Conservation (phyloP, 1,140 invertebrate genomes). For the Eupristina koningsbergeri region DNA sequence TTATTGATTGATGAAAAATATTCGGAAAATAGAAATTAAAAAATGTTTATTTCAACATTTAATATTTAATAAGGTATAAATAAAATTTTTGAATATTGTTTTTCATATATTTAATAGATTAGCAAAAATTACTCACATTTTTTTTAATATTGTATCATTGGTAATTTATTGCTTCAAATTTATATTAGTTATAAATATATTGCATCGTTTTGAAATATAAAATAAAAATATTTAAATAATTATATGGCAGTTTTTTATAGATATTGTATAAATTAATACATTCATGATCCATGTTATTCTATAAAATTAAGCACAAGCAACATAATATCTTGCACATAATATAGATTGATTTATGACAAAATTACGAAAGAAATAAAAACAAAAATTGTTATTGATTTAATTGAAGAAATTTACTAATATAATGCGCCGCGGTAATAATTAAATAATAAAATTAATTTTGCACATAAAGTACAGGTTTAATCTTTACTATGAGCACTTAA, state of each 20-base stretch:
- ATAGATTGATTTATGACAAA: background rate
- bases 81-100: too few species aligned
- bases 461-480: background rate
- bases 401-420: slow-evolving; percentile 2
- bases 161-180: too few species aligned
- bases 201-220: too few species aligned
- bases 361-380: background rate
- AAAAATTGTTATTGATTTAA: background rate
- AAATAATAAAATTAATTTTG: slow-evolving; percentile 4
- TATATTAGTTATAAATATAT: too few species aligned
- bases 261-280: background rate
- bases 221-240: too few species aligned
- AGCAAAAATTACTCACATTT: too few species aligned
- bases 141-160: too few species aligned
- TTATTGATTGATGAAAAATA: too few species aligned
- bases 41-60: too few species aligned
- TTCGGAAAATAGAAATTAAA: too few species aligned
- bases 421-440: background rate
- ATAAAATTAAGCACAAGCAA: slow-evolving; percentile 24
- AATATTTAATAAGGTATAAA: too few species aligned
- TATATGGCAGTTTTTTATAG: background rate
- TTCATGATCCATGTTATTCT: background rate
- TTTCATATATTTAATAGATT: too few species aligned
- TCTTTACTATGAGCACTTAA: background rate
- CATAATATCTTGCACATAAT: slow-evolving; percentile 5